phyloP scores from a whole-genome alignment of 2,797 vertebrate genomes.

The Acanthiza pusilla region DNA sequence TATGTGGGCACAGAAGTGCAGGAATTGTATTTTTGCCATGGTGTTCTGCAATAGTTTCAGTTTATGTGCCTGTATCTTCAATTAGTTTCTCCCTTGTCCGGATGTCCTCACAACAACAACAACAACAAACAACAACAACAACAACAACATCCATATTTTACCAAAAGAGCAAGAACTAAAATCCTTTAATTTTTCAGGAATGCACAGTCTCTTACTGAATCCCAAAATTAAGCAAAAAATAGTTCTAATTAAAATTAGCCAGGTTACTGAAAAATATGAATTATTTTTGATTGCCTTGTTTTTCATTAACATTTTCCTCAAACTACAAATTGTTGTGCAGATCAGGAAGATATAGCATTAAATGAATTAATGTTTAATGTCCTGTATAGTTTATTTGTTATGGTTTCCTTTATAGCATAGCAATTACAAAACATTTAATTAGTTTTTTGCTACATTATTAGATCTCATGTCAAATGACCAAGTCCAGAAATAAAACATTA shows the following conservation, averaged over 20 bases:
- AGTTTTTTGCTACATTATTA: neutral
- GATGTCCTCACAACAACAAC: too few relatives aligned
- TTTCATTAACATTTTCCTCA: neutral
- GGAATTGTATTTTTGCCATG: neutral
- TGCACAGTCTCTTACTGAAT: neutral
- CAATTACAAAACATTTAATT: neutral
- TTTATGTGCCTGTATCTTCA: neutral
- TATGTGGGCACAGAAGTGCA: neutral
- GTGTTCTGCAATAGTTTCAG: neutral
- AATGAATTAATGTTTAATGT: neutral
- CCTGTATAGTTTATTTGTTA: neutral
- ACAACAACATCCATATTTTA: neutral
- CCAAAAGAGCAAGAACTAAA: neutral
- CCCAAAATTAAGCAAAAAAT: neutral
- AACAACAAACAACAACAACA: too few relatives aligned
- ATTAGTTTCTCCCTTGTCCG: neutral
- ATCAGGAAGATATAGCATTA: neutral
- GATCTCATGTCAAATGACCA: neutral
- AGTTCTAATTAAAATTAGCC: neutral
- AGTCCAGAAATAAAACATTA: neutral
- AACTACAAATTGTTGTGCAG: accelerated
- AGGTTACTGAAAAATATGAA: neutral
- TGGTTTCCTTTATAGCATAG: neutral
- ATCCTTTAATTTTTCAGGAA: neutral
- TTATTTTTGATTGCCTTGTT: neutral